Percentiles rank a stretch among this genome's conserved stretches.
Evolutionary conservation across 2,797 vertebrate species (phyloP).

Genomic region (Hoplostethus atlanticus): DNA sequence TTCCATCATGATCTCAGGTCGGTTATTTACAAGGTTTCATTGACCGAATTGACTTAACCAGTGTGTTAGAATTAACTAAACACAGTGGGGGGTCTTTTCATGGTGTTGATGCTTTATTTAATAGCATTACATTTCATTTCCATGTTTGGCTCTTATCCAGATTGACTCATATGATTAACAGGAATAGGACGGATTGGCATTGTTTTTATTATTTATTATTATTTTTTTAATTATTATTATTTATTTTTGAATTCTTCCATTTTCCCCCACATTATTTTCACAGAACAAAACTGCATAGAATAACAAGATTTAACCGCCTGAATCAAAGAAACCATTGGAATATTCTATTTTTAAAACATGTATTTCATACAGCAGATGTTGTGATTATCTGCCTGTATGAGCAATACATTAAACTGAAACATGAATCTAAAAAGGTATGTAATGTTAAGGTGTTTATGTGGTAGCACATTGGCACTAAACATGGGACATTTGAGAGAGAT

Average conservation of each 20-base stretch:
- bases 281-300: background rate
- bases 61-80: constrained; percentile 19
- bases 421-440: too few relatives aligned
- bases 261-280: background rate
- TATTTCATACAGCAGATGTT: background rate
- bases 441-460: too few relatives aligned
- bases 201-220: constrained; percentile 1
- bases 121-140: constrained; percentile 3
- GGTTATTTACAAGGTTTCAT: constrained; percentile 29
- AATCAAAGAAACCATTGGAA: background rate
- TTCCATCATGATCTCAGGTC: constrained; percentile 20
- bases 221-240: background rate
- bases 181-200: constrained; percentile 15
- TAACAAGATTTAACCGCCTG: constrained; percentile 7
- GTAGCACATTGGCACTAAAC: too few relatives aligned
- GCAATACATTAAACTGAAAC: background rate
- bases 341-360: constrained; percentile 7
- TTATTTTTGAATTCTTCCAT: background rate
- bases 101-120: constrained; percentile 1
- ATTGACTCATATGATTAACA: constrained; percentile 23
- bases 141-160: constrained; percentile 14
- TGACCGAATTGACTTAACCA: constrained; percentile 31
- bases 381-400: background rate
- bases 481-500: too few relatives aligned
- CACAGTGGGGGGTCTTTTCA: constrained; percentile 8